These are phyloP conservation scores for Chromis chromis DNA, from an alignment of 2,797 vertebrate genomes.

Conservation along the genomic window DNA sequence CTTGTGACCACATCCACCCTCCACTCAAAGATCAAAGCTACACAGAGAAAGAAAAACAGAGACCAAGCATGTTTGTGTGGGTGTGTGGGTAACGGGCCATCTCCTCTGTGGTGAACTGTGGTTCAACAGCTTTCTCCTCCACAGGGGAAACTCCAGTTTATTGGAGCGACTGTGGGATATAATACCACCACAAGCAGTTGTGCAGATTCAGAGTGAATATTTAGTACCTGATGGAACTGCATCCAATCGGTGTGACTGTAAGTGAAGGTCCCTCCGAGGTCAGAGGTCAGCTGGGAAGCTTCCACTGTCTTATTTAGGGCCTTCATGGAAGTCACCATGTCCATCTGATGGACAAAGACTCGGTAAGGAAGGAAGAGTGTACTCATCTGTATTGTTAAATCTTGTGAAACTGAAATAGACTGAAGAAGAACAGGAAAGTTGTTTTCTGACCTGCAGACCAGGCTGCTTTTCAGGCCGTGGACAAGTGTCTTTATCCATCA, in stretches of 20 bases:
- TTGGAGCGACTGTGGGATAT: not conserved
- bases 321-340: slow-evolving; percentile 89
- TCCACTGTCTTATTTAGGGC: slow-evolving; percentile 90
- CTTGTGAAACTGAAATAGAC: not conserved
- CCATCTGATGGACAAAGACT: slow-evolving; percentile 83
- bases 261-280: slow-evolving; percentile 89
- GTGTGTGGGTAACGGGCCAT: slow-evolving; percentile 5
- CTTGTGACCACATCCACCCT: not conserved
- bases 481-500: slow-evolving; percentile 89
- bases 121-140: not conserved
- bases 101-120: not conserved
- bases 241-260: slow-evolving; percentile 94
- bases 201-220: slow-evolving; percentile 14
- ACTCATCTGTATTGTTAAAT: not conserved
- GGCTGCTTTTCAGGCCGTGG: slow-evolving; percentile 85
- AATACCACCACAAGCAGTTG: not conserved
- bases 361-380: not conserved
- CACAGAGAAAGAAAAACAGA: slow-evolving; percentile 22
- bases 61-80: slow-evolving; percentile 11
- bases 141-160: slow-evolving; percentile 21
- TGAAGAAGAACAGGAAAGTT: not conserved
- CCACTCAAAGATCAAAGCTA: slow-evolving; percentile 3
- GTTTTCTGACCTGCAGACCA: slow-evolving; percentile 87
- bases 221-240: slow-evolving; percentile 92
- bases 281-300: slow-evolving; percentile 88